Base-by-base conservation (phyloP, 2,888 invertebrate species). In the Drosophila acutilabella region DNA sequence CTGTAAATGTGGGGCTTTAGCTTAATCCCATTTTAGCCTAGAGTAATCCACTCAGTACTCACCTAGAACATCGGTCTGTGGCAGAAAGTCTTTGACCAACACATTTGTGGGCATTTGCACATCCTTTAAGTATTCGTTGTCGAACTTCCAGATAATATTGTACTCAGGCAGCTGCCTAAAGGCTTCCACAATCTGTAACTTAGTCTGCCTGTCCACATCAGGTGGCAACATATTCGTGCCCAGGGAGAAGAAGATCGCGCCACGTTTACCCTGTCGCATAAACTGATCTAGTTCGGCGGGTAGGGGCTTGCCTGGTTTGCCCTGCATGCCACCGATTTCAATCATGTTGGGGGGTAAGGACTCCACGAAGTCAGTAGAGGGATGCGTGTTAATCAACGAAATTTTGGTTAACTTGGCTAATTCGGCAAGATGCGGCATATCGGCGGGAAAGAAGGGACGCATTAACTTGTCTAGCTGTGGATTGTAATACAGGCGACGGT, bases 61-160 rank as follows among this genome's bases (percentile, higher is more conserved):
- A 89, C 85, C 77, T 8, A 88, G 70, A 7, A 88, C 64, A 56
- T 82, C 86, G 4, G 64, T 56, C 60, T 88, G 84, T 5, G 85
- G 53, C 11, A 87, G 38, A 50, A 83, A 81, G 5, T 45, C 38
- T 2, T 69, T 91, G 14, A 93, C 33, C 14, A 58, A 40, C n/a
- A 79, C 73, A 38, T 72, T 71, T 0, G 44, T 75, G 0, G 74
- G 74, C 45, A 74, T 48, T 4, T 50, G 16, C 10, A 74, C 48
- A 50, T 66, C 59, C 45, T 90, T 87, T 0, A 65, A 23, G 14
- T 60, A 45, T 16, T 71, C 60, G 42, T 88, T 86, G 36, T 88
- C 90, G 65, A 71, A 75, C n/a, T 91, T 92, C 92, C 92, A 92
- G 13, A 93, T 36, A 36, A 93, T 90, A 38, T 90, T 78, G 60